phyloP scores from a whole-genome alignment of 2,797 vertebrate genomes.

The Carapus acus region DNA sequence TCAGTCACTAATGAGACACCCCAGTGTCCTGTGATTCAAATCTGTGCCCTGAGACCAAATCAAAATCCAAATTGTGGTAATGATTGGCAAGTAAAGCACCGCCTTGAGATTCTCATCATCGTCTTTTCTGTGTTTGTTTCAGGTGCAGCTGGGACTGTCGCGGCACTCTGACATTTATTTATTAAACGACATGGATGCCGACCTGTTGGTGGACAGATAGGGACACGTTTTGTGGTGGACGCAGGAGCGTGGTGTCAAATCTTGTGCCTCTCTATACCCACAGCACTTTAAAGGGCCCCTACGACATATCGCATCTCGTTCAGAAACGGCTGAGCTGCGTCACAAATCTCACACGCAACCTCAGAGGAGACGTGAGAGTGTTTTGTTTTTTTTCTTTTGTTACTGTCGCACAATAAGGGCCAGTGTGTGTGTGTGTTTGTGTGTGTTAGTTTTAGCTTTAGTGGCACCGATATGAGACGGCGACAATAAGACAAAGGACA shows the following conservation, averaged over 20 bases:
- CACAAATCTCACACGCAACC: not conserved
- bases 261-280: constrained; percentile 42
- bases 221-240: not conserved
- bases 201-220: constrained; percentile 57
- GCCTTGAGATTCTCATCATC: not conserved
- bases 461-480: not conserved
- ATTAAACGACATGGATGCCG: constrained; percentile 74
- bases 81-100: too few species aligned
- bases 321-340: not conserved
- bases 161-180: constrained; percentile 78
- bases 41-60: too few species aligned
- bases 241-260: too few species aligned
- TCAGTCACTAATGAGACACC: too few species aligned
- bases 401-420: constrained; percentile 1
- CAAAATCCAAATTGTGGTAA: too few species aligned
- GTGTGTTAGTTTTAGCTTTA: not conserved
- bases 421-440: not conserved
- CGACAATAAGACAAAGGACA: not conserved
- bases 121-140: constrained; percentile 41
- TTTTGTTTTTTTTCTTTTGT: too few species aligned
- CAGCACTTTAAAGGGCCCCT: constrained; percentile 46
- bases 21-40: too few species aligned
- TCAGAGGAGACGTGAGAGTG: not conserved
- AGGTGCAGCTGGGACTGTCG: constrained; percentile 68
- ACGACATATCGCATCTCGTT: not conserved